A percentile compares a stretch with the other conserved stretches of the same genome.
phyloP scores from a whole-genome alignment of 2,113 vertebrate species.

The Tapirus terrestris region DNA sequence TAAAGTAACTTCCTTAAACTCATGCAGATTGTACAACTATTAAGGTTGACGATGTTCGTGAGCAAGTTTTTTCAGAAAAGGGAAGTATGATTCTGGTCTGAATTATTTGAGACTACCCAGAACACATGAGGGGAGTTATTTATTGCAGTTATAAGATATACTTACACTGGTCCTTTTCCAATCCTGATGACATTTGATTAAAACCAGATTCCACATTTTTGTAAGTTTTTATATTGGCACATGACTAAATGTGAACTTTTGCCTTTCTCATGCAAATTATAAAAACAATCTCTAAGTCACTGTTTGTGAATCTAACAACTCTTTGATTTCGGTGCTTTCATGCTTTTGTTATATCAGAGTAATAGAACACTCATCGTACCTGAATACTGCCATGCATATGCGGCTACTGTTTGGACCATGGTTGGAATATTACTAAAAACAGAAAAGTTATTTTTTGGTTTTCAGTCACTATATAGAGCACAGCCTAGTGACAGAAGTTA shows the following conservation, averaged over 20 bases:
- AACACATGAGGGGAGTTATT: not conserved
- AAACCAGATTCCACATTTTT: not conserved
- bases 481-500: not conserved
- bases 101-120: not conserved
- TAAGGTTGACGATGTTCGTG: not conserved
- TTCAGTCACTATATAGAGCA: not conserved
- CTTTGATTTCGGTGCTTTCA: conserved; percentile 4
- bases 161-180: conserved; percentile 39
- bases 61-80: not conserved
- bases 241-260: not conserved
- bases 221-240: not conserved
- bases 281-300: not conserved
- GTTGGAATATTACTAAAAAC: not conserved
- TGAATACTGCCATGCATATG: not conserved
- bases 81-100: not conserved
- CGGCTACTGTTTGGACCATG: not conserved
- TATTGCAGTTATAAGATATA: conserved; percentile 46
- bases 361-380: not conserved
- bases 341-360: not conserved
- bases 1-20: conserved; percentile 29
- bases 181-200: conserved; percentile 59
- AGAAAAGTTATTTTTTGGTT: not conserved
- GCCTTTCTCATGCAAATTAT: not conserved
- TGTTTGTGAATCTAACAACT: not conserved
- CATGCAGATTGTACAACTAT: not conserved